Evolutionary conservation across 2,888 invertebrate genomes (phyloP), one percentile per base, ranked within the genome.

Genomic region (Tenthredo scrophulariae): DNA sequence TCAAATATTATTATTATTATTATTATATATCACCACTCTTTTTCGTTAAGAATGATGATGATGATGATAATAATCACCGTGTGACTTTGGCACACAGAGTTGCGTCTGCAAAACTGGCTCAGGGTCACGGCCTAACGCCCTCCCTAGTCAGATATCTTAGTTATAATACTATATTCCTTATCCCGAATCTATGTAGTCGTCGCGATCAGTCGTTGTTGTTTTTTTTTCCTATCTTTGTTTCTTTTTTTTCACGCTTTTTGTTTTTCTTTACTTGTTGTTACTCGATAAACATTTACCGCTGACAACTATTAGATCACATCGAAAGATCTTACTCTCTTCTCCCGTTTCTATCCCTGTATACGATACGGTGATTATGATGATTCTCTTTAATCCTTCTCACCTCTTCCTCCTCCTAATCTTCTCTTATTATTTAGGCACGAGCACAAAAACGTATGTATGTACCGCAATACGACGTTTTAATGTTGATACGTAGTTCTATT

Each of bases 101-200:
- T 58, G 80, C 62, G 40, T 62, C 74, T 79, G 75, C 46, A 75
- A 85, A 86, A 84, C 85, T 84, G 86, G 86, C 86, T 86, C 87
- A 87, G 87, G 87, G 87, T 87, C 87, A 86, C 85, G 87, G 86
- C 87, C 87, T 87, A 85, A 87, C 87, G 87, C 87, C 87, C 87
- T 87, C 87, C 84, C 85, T 84, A 79, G 77, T 85, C 79, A 67
- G 74, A 85, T 85, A 65, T 80, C 80, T 62, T 62, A 62, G 62
- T 80, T 80, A 37, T 37, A 37, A 37, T 37, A 40, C 43, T 67
- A 33, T 50, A 40, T 77, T 80, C 37, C 50, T 58, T 37, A 15
- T 40, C 62, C 40, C 40, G 46, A 50, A 37, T 80, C 62, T 80
- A n/a, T 22, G 22, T 33, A 40, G 80, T 80, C 50, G 15, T 37